Percentiles rank a stretch among this genome's conserved stretches.
Conservation (phyloP, 2,797 vertebrate genomes). For the Sylvia borin region DNA sequence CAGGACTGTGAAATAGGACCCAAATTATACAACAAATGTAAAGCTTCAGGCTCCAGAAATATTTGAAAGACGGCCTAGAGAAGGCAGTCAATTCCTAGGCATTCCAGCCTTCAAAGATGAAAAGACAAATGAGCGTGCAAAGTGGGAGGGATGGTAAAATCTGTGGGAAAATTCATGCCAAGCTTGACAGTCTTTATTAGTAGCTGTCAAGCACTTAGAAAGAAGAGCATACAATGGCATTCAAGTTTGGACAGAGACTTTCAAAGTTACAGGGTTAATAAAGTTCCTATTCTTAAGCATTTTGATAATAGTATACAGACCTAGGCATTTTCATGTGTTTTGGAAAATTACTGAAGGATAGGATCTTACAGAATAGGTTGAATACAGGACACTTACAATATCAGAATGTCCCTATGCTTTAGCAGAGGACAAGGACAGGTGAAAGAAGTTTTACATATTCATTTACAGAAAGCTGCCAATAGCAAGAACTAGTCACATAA, state of each 20-base stretch:
- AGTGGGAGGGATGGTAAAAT: neutral
- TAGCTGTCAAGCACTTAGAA: neutral
- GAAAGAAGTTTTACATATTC: neutral
- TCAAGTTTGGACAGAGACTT: neutral
- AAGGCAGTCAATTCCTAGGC: neutral
- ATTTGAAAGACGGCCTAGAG: neutral
- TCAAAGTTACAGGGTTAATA: neutral
- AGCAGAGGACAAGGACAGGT: neutral
- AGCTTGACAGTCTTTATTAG: neutral
- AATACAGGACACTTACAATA: neutral
- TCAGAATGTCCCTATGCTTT: neutral
- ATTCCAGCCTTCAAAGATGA: neutral
- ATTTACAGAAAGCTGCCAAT: neutral
- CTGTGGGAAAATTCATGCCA: neutral
- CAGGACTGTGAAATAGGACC: neutral
- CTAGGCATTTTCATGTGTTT: neutral
- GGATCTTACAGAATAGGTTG: neutral
- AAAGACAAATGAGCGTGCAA: neutral
- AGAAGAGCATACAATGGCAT: neutral
- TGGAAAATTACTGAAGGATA: neutral
- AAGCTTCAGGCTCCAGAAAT: neutral
- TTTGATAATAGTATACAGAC: neutral
- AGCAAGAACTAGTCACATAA: neutral
- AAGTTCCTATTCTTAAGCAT: neutral
- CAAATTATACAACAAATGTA: neutral